phyloP scores from a whole-genome alignment of 2,888 invertebrate genomes.

The Nomada goodeniana region DNA sequence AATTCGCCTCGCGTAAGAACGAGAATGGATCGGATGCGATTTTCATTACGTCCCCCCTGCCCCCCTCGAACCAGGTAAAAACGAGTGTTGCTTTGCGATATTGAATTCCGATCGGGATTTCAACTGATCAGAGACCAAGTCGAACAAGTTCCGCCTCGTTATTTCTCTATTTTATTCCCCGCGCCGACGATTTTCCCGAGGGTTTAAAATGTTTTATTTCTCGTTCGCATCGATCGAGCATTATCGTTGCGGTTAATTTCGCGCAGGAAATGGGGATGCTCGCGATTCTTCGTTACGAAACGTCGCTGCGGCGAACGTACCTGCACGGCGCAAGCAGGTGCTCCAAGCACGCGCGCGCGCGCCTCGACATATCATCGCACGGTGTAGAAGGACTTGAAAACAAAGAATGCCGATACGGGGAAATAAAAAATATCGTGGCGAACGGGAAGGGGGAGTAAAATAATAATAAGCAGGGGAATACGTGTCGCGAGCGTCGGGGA shows the following conservation, averaged over 20 bases:
- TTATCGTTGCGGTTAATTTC: conserved; percentile 35
- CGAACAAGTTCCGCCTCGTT: background rate
- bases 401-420: background rate
- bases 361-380: background rate
- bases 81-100: no score
- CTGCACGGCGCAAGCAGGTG: background rate
- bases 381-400: background rate
- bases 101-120: background rate
- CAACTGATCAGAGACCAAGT: background rate
- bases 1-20: background rate
- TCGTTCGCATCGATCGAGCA: background rate
- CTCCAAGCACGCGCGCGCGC: background rate
- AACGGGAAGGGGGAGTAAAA: background rate
- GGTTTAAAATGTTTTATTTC: background rate
- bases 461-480: background rate
- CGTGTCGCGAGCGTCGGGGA: conserved; percentile 6
- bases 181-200: background rate
- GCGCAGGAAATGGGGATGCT: conserved; percentile 15
- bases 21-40: background rate
- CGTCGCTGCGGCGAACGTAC: background rate
- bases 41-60: no score
- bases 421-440: background rate
- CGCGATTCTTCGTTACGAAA: conserved; percentile 14
- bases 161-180: background rate
- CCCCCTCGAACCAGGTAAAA: no score